These are phyloP conservation scores for Colistium nudipinnis DNA, from an alignment of 2,113 vertebrate genomes.

Conservation along the genomic window DNA sequence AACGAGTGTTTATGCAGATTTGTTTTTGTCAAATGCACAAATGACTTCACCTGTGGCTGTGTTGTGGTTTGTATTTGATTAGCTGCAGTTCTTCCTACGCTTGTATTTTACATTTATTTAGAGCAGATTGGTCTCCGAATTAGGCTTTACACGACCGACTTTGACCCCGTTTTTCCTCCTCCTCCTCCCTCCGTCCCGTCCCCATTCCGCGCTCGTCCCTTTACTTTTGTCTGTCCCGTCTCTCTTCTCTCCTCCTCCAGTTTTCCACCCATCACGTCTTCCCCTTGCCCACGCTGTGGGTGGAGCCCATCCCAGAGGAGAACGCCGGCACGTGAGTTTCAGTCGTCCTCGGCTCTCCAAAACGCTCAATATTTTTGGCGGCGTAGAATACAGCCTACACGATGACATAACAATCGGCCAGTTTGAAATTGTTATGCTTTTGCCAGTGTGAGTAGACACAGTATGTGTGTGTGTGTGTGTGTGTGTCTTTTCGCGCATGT, in stretches of 20 bases:
- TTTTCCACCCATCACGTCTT: slow-evolving; percentile 99
- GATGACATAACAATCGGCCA: no score
- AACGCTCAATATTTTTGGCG: background rate
- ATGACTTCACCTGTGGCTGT: no score
- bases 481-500: slow-evolving; percentile 10
- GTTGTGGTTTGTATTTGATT: no score
- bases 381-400: no score
- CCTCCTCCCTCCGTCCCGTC: background rate
- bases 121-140: no score
- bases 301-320: slow-evolving; percentile 93
- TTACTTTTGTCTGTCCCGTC: background rate
- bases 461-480: background rate
- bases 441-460: background rate
- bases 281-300: slow-evolving; percentile 93
- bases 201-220: background rate
- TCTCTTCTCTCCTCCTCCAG: slow-evolving; percentile 69
- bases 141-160: no score
- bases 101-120: no score
- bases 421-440: background rate
- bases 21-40: no score
- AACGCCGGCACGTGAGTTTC: slow-evolving; percentile 85
- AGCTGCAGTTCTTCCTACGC: no score
- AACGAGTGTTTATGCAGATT: no score
- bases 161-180: no score
- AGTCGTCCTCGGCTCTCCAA: background rate